phyloP scores from a whole-genome alignment of 1,140 invertebrate genomes.

The Gonioctena quinquepunctata region DNA sequence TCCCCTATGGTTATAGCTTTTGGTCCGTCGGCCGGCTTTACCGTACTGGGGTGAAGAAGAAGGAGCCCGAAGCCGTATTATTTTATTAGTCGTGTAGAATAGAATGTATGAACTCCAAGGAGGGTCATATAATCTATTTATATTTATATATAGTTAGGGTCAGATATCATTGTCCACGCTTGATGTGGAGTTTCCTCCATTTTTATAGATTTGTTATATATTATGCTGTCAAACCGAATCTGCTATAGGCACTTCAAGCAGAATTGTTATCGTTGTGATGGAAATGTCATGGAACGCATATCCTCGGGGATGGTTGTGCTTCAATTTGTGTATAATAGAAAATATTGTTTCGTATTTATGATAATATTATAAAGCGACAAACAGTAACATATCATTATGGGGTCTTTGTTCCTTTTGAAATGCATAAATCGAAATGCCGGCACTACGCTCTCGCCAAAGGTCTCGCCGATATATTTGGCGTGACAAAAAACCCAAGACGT shows the following conservation, averaged over 20 bases:
- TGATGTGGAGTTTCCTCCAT: neutral
- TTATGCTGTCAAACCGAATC: neutral
- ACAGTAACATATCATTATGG: too few species aligned
- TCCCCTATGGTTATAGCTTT: slow-evolving; percentile 2
- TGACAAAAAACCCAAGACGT: too few species aligned
- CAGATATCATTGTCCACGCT: slow-evolving; percentile 6
- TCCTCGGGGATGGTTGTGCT: too few species aligned
- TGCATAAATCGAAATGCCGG: too few species aligned
- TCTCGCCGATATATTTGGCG: too few species aligned
- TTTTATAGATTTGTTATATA: neutral
- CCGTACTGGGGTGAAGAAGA: neutral
- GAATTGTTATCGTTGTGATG: neutral
- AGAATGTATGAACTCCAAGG: slow-evolving; percentile 6
- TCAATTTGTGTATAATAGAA: too few species aligned
- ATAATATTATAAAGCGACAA: too few species aligned
- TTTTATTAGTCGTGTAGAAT: slow-evolving; percentile 6
- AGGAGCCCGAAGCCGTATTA: slow-evolving; percentile 1
- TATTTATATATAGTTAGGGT: slow-evolving; percentile 7
- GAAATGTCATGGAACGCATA: neutral
- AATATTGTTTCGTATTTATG: too few species aligned
- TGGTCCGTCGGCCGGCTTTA: neutral
- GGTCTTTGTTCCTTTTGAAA: too few species aligned
- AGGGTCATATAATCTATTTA: slow-evolving; percentile 10
- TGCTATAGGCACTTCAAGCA: neutral
- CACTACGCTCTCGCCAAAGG: too few species aligned